phyloP scores from a whole-genome alignment of 2,888 invertebrate species.

The Zaprionus bogoriensis region DNA sequence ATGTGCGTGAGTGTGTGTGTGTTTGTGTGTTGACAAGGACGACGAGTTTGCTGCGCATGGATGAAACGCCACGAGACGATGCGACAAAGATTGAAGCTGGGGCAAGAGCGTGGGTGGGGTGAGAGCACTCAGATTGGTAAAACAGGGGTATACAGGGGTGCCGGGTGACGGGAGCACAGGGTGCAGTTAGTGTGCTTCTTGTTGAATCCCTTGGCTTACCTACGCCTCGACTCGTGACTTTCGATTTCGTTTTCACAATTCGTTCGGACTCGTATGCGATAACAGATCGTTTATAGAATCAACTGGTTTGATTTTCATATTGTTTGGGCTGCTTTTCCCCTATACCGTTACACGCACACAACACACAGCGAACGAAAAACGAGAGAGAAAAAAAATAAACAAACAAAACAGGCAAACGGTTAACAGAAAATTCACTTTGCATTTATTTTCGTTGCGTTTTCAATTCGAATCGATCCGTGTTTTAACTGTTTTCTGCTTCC shows the following conservation, averaged over 20 bases:
- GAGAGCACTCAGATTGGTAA: too few relatives aligned
- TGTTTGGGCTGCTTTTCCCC: conserved; percentile 42
- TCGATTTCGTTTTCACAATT: conserved; percentile 41
- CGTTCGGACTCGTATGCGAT: conserved; percentile 14
- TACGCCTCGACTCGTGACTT: conserved; percentile 25
- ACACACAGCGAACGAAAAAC: too few relatives aligned
- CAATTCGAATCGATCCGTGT: background rate
- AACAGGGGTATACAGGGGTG: background rate
- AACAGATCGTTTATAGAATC: conserved; percentile 34
- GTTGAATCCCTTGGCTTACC: conserved; percentile 39
- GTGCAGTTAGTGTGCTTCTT: conserved; percentile 40
- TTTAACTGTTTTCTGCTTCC: conserved; percentile 30
- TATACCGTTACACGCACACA: conserved; percentile 53
- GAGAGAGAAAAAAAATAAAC: background rate
- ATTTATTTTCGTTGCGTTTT: conserved; percentile 20
- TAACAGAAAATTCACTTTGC: conserved; percentile 46
- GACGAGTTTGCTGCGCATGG: conserved; percentile 29
- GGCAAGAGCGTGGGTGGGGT: background rate
- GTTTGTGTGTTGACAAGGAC: conserved; percentile 10
- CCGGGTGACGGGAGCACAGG: conserved; percentile 1
- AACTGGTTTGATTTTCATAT: conserved; percentile 40
- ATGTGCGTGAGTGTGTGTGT: conserved; percentile 2
- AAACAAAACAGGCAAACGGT: conserved; percentile 38
- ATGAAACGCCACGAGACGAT: conserved; percentile 5
- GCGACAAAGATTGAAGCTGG: too few relatives aligned